phyloP scores from a whole-genome alignment of 2,797 vertebrate species.

The Vultur gryphus region DNA sequence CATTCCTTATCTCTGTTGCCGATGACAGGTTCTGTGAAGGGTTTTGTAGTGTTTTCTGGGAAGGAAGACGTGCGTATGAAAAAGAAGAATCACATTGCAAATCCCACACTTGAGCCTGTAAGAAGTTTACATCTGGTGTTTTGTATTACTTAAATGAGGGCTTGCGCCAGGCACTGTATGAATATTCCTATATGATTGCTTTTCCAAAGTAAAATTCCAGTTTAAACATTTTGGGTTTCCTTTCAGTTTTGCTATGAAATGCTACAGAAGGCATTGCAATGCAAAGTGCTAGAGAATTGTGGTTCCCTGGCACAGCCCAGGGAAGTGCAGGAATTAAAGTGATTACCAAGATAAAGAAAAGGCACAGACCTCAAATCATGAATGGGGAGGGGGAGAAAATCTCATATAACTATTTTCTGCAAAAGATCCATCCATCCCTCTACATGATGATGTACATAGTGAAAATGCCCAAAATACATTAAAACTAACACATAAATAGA shows the following conservation, averaged over 20 bases:
- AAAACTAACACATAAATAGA: background rate
- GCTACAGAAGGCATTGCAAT: background rate
- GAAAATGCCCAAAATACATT: background rate
- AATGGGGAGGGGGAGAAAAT: background rate
- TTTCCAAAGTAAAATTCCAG: background rate
- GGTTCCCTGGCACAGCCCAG: background rate
- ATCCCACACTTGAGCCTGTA: background rate
- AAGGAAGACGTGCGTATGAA: background rate
- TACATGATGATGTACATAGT: background rate
- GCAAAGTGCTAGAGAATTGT: background rate
- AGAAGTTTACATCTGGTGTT: background rate
- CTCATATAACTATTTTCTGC: background rate
- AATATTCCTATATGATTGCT: background rate
- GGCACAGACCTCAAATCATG: background rate
- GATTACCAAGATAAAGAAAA: background rate
- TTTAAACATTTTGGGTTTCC: background rate
- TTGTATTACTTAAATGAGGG: background rate
- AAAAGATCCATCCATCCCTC: background rate
- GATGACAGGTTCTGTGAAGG: background rate
- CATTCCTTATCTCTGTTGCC: conserved; percentile 18
- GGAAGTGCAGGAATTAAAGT: background rate
- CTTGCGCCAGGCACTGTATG: background rate
- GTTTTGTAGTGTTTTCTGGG: background rate
- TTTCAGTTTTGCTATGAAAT: background rate
- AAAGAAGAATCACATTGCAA: background rate